Evolutionary conservation across 2,797 vertebrate genomes (phyloP).

Genomic region (Pangasius mekongensis): DNA sequence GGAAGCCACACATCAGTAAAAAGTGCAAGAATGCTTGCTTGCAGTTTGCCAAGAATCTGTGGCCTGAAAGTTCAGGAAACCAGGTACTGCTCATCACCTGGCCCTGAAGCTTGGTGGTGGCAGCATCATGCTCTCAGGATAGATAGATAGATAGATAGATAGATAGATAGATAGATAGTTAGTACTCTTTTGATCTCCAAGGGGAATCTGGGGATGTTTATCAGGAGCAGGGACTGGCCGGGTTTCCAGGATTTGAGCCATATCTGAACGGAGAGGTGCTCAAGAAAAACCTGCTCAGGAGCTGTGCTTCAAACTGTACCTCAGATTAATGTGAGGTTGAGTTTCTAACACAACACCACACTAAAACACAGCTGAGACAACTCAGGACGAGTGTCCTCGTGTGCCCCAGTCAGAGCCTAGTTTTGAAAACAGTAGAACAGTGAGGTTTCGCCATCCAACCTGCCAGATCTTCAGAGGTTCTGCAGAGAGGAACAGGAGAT

Average conservation of each 20-base stretch:
- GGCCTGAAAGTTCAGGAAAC: background rate
- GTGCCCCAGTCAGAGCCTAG: background rate
- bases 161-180: background rate
- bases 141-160: background rate
- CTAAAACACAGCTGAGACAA: background rate
- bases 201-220: background rate
- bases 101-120: background rate
- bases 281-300: background rate
- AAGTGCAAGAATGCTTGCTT: background rate
- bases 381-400: background rate
- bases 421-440: background rate
- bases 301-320: background rate
- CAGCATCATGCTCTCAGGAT: background rate
- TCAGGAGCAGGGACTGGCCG: background rate
- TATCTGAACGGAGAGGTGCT: background rate
- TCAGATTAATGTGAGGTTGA: background rate
- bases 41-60: background rate
- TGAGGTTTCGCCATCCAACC: background rate
- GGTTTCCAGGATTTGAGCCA: background rate
- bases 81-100: background rate
- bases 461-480: background rate
- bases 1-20: background rate
- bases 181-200: background rate
- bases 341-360: background rate
- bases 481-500: background rate